Evolutionary conservation across 2,888 invertebrate genomes (phyloP).

Genomic region (Cremastinae sp.): DNA sequence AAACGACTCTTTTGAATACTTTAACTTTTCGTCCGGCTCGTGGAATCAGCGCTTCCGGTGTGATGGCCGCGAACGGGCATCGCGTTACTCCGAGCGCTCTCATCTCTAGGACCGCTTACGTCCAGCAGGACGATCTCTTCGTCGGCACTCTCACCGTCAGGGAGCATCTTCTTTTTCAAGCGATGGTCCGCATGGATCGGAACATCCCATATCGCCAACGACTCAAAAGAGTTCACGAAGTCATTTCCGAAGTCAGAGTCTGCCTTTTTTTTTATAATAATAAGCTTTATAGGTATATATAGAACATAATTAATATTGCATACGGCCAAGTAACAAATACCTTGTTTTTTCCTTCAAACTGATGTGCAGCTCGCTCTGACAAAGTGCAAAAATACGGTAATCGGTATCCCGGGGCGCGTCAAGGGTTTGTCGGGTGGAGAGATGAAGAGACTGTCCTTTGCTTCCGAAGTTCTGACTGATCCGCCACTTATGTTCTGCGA

Average conservation of each 20-base stretch:
- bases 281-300: too few species aligned
- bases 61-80: slow-evolving; percentile 87
- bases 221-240: slow-evolving; percentile 91
- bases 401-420: slow-evolving; percentile 92
- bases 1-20: slow-evolving; percentile 95
- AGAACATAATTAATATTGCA: too few species aligned
- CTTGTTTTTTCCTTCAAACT: background rate
- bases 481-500: slow-evolving; percentile 98
- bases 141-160: slow-evolving; percentile 93
- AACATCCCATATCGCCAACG: slow-evolving; percentile 88
- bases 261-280: background rate
- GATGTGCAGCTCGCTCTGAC: slow-evolving; percentile 88
- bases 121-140: slow-evolving; percentile 96
- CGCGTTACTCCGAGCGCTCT: slow-evolving; percentile 87
- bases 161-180: slow-evolving; percentile 94
- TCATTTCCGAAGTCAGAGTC: slow-evolving; percentile 90
- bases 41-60: slow-evolving; percentile 85
- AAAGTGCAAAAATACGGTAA: slow-evolving; percentile 94
- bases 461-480: slow-evolving; percentile 97
- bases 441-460: slow-evolving; percentile 96
- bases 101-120: slow-evolving; percentile 92
- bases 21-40: slow-evolving; percentile 90
- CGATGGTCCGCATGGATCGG: slow-evolving; percentile 92
- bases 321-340: too few species aligned
- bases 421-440: slow-evolving; percentile 98